These are phyloP conservation scores for Corvus hawaiiensis DNA, from an alignment of 2,113 vertebrate genomes.

Conservation along the genomic window DNA sequence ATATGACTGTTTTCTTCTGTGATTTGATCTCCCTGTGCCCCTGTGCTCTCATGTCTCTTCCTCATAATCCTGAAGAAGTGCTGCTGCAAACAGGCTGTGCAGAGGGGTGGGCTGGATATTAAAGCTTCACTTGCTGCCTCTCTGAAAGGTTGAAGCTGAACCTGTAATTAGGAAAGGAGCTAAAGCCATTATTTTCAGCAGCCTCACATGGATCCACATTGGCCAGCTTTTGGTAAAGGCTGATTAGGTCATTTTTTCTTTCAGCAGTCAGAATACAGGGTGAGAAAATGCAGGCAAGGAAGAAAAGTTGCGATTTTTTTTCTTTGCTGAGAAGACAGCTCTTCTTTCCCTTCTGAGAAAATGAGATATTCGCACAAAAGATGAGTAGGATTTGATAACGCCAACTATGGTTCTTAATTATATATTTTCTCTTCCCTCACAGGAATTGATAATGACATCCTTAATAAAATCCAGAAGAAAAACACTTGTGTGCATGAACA, in stretches of 20 bases:
- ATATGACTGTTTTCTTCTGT: not conserved
- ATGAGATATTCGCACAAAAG: not conserved
- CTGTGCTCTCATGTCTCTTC: not conserved
- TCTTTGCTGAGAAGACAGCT: not conserved
- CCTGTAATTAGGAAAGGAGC: not conserved
- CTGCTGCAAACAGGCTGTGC: not conserved
- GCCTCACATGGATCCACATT: not conserved
- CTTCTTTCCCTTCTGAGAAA: not conserved
- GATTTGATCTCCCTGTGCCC: not conserved
- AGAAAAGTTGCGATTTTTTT: not conserved
- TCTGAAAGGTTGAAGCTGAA: not conserved
- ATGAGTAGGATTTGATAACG: not conserved
- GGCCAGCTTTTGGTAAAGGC: not conserved
- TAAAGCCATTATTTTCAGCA: not conserved
- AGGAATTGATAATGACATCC: not conserved
- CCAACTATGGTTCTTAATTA: not conserved
- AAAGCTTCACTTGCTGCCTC: not conserved
- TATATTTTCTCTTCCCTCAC: not conserved
- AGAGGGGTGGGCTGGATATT: not conserved
- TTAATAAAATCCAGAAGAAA: slow-evolving; percentile 2
- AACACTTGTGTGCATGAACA: not conserved
- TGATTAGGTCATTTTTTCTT: not conserved
- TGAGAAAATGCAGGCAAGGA: not conserved
- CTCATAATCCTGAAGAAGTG: not conserved
- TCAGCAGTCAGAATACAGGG: not conserved